phyloP scores from a whole-genome alignment of 2,797 vertebrate species.

The Spinibarbus caldwelli region DNA sequence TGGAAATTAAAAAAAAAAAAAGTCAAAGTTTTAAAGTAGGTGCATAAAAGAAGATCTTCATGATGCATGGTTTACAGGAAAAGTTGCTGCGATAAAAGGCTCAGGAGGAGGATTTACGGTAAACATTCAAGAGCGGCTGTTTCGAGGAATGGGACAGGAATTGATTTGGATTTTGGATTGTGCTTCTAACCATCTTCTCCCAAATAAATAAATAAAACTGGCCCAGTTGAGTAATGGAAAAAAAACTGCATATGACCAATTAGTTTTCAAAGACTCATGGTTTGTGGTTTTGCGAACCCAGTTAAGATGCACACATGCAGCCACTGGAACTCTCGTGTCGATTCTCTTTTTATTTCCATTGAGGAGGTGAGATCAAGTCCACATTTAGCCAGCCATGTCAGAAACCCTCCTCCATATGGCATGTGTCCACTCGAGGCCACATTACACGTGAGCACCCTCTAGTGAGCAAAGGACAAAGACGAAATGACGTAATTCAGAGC shows the following conservation, averaged over 20 bases:
- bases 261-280: constrained; percentile 13
- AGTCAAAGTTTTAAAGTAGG: not conserved
- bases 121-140: not conserved
- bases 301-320: not conserved
- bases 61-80: not conserved
- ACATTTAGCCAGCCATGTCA: constrained; percentile 6
- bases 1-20: not conserved
- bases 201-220: constrained; percentile 1
- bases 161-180: not conserved
- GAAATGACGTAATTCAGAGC: constrained; percentile 53
- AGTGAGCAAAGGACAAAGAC: constrained; percentile 61
- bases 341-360: not conserved
- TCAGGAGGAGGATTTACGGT: not conserved
- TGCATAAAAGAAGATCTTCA: not conserved
- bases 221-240: constrained; percentile 11
- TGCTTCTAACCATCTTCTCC: not conserved
- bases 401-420: not conserved
- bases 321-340: not conserved
- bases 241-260: constrained; percentile 15
- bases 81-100: not conserved
- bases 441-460: constrained; percentile 75
- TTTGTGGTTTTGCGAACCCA: constrained; percentile 5
- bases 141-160: not conserved
- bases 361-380: constrained; percentile 38
- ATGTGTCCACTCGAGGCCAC: constrained; percentile 34